Evolutionary conservation across 2,797 vertebrate genomes (phyloP), one percentile per base, ranked within the genome.

Genomic region (Poeciliopsis turneri): DNA sequence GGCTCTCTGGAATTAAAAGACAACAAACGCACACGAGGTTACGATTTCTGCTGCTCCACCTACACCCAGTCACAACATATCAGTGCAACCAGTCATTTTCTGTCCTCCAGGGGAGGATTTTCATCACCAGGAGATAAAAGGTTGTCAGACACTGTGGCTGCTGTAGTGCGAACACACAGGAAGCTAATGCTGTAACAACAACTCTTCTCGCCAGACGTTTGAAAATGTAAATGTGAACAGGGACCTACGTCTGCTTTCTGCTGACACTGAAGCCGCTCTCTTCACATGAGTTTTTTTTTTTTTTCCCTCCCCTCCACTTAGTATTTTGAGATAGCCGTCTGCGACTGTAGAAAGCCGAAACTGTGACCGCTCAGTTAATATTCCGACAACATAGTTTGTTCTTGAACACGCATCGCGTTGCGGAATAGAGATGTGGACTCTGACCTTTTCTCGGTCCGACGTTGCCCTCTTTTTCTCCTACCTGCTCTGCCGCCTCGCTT

Each of bases 351-450:
- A 83, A 86, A 87, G 82, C 6, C 0, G 36, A 82, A 84, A 72
- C 78, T 51, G 66, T 45, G 71, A 72, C 82, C 49, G 49, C 69
- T 82, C 82, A 41, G 82, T 90, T 88, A 81, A 86, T 84, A 91
- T 90, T 92, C 90, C 55, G 78, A 83, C 79, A 88, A 76, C 80
- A 87, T 84, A 69, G 81, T 84, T 91, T 84, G 79, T 87, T 90
- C 87, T 91, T 92, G 88, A 91, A 91, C 86, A 90, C 87, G 84
- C 86, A 85, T 86, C 76, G 76, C 86, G 84, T 85, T 82, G 84
- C 85, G 75, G 84, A 88, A 82, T 81, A 85, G 79, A 92, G 87
- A 91, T 85, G 85, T 88, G 86, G 77, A 87, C 84, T 84, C 72
- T 89, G 86, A 88, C 91, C 87, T 90, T 90, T 89, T 84, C 75